phyloP scores from a whole-genome alignment of 2,888 invertebrate genomes.

The Molorchus minor region DNA sequence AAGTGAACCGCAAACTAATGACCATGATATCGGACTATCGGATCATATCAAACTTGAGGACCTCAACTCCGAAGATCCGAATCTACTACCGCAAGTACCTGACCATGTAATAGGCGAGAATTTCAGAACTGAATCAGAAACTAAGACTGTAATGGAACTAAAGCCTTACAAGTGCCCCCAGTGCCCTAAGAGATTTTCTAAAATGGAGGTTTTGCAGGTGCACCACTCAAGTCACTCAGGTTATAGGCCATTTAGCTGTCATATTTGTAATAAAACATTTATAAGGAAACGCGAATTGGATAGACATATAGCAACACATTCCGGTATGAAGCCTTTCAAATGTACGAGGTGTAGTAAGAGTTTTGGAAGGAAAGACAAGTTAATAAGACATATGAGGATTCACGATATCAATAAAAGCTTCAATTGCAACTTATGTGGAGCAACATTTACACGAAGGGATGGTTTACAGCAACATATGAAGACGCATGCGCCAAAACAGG shows the following conservation, averaged over 20 bases:
- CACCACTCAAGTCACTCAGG: conserved; percentile 51
- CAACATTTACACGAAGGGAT: conserved; percentile 69
- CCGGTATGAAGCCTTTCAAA: conserved; percentile 73
- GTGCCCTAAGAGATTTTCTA: conserved; percentile 51
- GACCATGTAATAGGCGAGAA: conserved; percentile 56
- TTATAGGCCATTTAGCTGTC: conserved; percentile 69
- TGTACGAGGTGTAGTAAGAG: conserved; percentile 74
- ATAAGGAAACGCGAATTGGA: conserved; percentile 75
- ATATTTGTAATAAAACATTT: conserved; percentile 74
- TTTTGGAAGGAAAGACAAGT: conserved; percentile 75
- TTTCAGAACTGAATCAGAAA: conserved; percentile 37
- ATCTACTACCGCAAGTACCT: conserved; percentile 47
- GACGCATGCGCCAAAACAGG: conserved; percentile 62
- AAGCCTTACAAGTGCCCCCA: conserved; percentile 41
- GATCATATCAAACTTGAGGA: conserved; percentile 27
- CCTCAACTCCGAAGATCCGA: conserved; percentile 29
- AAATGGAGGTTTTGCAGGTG: conserved; percentile 47
- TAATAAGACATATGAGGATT: conserved; percentile 72
- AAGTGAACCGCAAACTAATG: conserved; percentile 37
- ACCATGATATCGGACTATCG: conserved; percentile 14
- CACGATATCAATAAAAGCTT: conserved; percentile 65
- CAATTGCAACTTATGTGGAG: conserved; percentile 71
- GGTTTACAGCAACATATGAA: conserved; percentile 70
- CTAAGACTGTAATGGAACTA: conserved; percentile 14
- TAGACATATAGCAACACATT: conserved; percentile 73